Evolutionary conservation across 2,797 vertebrate species (phyloP), one percentile per base, ranked within the genome.

Genomic region (Allobates femoralis): DNA sequence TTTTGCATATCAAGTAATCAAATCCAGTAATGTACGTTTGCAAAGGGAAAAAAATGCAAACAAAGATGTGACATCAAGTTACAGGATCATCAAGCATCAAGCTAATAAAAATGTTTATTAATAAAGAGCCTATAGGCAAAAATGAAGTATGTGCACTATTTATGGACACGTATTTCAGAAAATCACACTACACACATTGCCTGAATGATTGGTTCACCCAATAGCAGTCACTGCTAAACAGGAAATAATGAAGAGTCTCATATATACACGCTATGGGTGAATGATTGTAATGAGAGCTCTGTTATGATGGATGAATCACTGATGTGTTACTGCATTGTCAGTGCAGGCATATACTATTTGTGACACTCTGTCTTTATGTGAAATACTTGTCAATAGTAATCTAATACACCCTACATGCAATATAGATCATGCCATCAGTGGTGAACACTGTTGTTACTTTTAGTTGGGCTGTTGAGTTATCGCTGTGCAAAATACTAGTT

Each of bases 261-360:
- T 66, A 81, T 86, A 81, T 60, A 60, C 78, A 74, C 74, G 56
- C 51, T 75, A 81, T 81, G 78, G 67, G 37, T 86, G 78, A 86
- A 67, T 53, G 66, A 51, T 81, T 86, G 66, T 81, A 51, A 81
- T 86, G 66, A 86, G 67, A 81, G 67, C 66, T 74, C n/a, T 55
- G 73, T 79, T 50, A 74, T 86, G 67, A 86, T 81, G 84, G 34
- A 85, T 85, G 84, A 55, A 62, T 85, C 53, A 80, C 64, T 79
- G 26, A 46, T 73, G 76, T 73, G 67, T 62, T 79, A 56, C 34
- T 79, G 83, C 60, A 50, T 46, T 86, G 78, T 79, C 67, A 86
- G 67, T 53, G 71, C 37, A 74, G 18, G 37, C 51, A 71, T 71
- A n/a, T 32, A 37, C 30, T 37, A 37, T 78, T 56, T 69, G 62